Evolutionary conservation across 2,888 invertebrate genomes (phyloP), one percentile per base, ranked within the genome.

Genomic region (Euclidia mi): DNA sequence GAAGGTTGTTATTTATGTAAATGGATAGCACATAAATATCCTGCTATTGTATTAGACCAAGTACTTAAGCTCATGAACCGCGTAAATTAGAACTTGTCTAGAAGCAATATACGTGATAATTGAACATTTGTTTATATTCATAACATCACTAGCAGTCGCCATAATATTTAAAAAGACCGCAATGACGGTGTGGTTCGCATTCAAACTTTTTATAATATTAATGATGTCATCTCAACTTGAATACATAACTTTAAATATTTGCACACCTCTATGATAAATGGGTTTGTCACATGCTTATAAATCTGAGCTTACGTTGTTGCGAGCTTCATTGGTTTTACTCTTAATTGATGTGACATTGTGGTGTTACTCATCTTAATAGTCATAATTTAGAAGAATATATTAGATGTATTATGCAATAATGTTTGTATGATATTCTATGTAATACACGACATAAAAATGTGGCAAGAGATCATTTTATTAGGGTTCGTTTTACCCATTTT

Each of bases 1-100:
- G 81, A 83, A 87, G 87, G 85, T 66, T 82, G 71, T 47, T 65
- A 57, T 74, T 43, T 58, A 65, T 75, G 71, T 77, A 81, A 84
- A 80, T 72, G 61, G 66, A 45, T 60, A 76, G 76, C 64, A 78
- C 80, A 77, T 79, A 65, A 72, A 81, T 46, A 1, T 28, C 3
- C 1, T 42, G n/a, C n/a, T 2, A 11, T 12, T 3, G 7, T 11
- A 25, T 11, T 20, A 38, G 10, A 25, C 20, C 20, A 25, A 25
- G 20, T 25, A 3, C n/a, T n/a, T n/a, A n/a, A n/a, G 7, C 4
- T 25, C 25, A 28, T 41, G 4, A 3, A 14, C 3, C 15, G 18
- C n/a, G 14, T 28, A 42, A 42, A 42, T 12, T 0, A 15, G 9
- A 29, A 29, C 3, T 14, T 29, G n/a, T 9, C 4, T 28, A 7